phyloP scores from a whole-genome alignment of 2,888 invertebrate species.

The Petrolisthes cinctipes region DNA sequence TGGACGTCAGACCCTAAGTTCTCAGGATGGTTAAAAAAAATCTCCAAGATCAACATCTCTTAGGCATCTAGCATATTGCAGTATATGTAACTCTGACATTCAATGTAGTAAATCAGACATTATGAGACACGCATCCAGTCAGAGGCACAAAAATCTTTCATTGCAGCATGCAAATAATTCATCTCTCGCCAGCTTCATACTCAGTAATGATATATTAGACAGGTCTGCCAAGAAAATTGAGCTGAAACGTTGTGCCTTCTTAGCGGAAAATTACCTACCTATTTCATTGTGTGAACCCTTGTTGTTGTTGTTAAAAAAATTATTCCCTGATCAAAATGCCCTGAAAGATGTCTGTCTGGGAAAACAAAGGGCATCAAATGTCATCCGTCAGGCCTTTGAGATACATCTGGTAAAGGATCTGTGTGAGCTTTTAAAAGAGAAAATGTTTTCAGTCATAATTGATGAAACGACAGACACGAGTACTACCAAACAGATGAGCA shows the following conservation, averaged over 20 bases:
- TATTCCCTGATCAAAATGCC: constrained; percentile 14
- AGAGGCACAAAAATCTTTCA: too few relatives aligned
- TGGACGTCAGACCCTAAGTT: too few relatives aligned
- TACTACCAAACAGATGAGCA: too few relatives aligned
- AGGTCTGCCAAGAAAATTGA: constrained; percentile 21
- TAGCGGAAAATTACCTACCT: constrained; percentile 18
- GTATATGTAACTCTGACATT: too few relatives aligned
- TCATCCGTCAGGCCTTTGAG: constrained; percentile 30
- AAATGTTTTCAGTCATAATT: too few relatives aligned
- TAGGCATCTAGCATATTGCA: too few relatives aligned
- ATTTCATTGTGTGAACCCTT: constrained; percentile 27
- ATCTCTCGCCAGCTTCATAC: constrained; percentile 3
- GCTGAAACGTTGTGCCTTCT: constrained; percentile 14
- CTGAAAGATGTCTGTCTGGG: constrained; percentile 17
- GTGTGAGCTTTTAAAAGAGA: constrained; percentile 11
- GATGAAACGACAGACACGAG: too few relatives aligned
- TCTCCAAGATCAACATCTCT: too few relatives aligned
- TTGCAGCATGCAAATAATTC: not conserved
- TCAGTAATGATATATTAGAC: constrained; percentile 8
- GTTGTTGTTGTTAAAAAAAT: not conserved
- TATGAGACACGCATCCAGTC: too few relatives aligned
- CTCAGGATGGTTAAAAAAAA: too few relatives aligned
- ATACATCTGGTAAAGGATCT: constrained; percentile 20
- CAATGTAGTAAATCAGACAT: too few relatives aligned
- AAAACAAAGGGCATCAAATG: constrained; percentile 20